These are phyloP conservation scores for Mionectes macconnelli DNA, from an alignment of 2,113 vertebrate genomes.

Conservation along the genomic window DNA sequence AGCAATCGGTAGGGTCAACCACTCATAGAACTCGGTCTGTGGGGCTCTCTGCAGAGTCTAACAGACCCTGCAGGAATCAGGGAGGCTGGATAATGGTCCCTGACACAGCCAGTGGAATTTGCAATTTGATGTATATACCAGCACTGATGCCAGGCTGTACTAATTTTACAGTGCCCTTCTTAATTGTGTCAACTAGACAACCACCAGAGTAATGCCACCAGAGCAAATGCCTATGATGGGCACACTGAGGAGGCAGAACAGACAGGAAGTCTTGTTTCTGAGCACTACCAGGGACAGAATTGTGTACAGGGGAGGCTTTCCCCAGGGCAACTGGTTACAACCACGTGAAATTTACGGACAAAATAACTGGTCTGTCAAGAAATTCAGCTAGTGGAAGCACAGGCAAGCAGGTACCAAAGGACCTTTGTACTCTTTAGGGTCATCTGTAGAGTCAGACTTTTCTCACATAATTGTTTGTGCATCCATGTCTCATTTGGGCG, in stretches of 20 bases:
- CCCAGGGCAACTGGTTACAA: background rate
- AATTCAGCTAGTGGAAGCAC: background rate
- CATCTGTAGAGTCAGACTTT: slow-evolving; percentile 41
- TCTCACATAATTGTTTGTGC: slow-evolving; percentile 66
- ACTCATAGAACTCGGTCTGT: background rate
- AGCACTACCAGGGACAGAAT: background rate
- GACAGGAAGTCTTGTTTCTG: background rate
- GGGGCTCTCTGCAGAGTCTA: slow-evolving; percentile 9
- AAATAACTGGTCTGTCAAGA: slow-evolving; percentile 51
- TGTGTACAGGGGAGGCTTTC: background rate
- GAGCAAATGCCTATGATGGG: background rate
- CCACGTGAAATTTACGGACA: background rate
- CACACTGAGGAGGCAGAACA: background rate
- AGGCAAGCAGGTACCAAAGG: slow-evolving; percentile 39
- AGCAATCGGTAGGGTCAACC: background rate
- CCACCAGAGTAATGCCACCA: background rate
- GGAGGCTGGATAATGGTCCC: background rate
- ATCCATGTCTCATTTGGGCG: slow-evolving; percentile 47
- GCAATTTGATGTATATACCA: background rate
- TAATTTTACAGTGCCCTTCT: background rate
- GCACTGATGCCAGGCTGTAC: background rate
- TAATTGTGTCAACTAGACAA: background rate
- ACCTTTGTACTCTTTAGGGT: slow-evolving; percentile 40
- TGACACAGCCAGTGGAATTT: background rate
- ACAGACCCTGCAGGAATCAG: background rate